These are phyloP conservation scores for Lucifuga dentata DNA, from an alignment of 2,113 vertebrate genomes.

Conservation along the genomic window DNA sequence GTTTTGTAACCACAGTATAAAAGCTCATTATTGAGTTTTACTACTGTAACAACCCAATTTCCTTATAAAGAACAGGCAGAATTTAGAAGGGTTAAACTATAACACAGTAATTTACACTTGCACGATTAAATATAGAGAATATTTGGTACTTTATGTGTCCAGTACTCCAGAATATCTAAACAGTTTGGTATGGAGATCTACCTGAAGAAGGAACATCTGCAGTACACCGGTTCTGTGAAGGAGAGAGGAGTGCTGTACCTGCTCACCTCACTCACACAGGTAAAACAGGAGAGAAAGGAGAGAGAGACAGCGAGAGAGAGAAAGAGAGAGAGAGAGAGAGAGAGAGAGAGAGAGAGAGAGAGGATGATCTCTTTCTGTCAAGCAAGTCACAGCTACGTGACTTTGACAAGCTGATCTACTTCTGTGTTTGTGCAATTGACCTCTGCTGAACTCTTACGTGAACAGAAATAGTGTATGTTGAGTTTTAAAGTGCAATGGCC, in stretches of 20 bases:
- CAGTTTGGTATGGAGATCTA: constrained; percentile 92
- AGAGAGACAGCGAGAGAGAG: not conserved
- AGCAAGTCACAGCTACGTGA: constrained; percentile 18
- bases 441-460: too few relatives aligned
- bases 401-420: too few relatives aligned
- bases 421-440: too few relatives aligned
- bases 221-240: constrained; percentile 91
- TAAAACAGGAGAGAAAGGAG: constrained; percentile 62
- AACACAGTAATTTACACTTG: not conserved
- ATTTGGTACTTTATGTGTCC: constrained; percentile 41
- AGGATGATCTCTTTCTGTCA: constrained; percentile 6
- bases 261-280: constrained; percentile 87
- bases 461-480: too few relatives aligned
- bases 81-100: not conserved
- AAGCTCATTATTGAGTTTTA: too few relatives aligned
- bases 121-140: not conserved
- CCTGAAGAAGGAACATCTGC: constrained; percentile 92
- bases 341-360: not conserved
- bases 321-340: constrained; percentile 3
- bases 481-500: too few relatives aligned
- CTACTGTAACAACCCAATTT: too few relatives aligned
- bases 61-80: not conserved
- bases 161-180: constrained; percentile 94
- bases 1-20: too few relatives aligned
- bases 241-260: constrained; percentile 89